These are phyloP conservation scores for Nymphicus hollandicus DNA, from an alignment of 2,113 vertebrate species.

Conservation along the genomic window DNA sequence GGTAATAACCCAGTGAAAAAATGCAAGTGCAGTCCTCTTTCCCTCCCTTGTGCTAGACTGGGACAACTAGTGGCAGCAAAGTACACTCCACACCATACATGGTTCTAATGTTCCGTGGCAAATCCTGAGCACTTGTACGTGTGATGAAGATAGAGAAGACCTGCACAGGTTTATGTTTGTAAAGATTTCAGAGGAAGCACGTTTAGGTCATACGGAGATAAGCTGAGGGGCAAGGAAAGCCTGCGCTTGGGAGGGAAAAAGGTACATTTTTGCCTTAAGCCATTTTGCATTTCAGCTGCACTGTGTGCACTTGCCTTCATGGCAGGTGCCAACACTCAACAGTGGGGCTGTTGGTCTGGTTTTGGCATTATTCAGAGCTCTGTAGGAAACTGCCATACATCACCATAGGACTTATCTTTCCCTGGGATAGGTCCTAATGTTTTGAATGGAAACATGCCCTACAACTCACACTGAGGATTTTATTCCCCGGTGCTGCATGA, in stretches of 20 bases:
- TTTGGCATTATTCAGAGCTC: neutral
- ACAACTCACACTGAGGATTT: neutral
- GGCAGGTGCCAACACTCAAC: neutral
- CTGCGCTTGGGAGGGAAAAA: neutral
- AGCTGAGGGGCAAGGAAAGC: neutral
- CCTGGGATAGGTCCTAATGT: neutral
- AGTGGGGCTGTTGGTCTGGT: neutral
- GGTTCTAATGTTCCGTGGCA: neutral
- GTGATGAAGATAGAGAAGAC: neutral
- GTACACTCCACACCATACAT: fast-evolving
- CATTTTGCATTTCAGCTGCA: neutral
- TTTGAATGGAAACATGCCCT: neutral
- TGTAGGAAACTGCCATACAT: neutral
- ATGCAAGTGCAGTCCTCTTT: neutral
- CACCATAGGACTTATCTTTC: neutral
- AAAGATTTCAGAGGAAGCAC: neutral
- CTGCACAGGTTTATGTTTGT: too few species aligned
- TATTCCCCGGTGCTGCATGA: neutral
- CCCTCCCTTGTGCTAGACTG: neutral
- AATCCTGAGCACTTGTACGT: neutral
- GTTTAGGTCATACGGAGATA: neutral
- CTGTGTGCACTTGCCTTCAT: neutral
- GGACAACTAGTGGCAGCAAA: neutral
- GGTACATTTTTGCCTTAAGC: neutral
- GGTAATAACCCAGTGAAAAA: neutral